A percentile compares a stretch with the other conserved stretches of the same genome.
phyloP scores from a whole-genome alignment of 2,113 vertebrate species.

The Loxodonta africana region DNA sequence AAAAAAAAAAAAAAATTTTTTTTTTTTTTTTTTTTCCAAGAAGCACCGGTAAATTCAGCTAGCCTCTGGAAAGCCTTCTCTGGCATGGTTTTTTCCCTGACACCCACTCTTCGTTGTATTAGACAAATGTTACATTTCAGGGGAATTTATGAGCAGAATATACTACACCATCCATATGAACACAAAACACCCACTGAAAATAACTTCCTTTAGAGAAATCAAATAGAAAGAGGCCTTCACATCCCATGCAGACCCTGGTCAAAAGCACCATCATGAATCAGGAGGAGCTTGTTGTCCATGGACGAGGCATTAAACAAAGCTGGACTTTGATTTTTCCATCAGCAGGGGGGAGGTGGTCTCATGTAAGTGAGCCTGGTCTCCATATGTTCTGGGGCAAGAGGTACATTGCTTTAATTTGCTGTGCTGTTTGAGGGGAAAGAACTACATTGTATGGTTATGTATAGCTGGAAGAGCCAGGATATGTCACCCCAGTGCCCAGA shows the following conservation, averaged over 20 bases:
- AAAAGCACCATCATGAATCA: not conserved
- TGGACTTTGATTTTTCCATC: not conserved
- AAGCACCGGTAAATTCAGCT: not conserved
- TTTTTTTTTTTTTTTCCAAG: too few relatives aligned
- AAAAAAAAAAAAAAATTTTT: too few relatives aligned
- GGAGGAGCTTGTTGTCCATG: not conserved
- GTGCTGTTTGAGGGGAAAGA: not conserved
- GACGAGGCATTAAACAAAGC: not conserved
- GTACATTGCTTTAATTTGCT: not conserved
- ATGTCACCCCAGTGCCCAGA: not conserved
- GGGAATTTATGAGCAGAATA: not conserved
- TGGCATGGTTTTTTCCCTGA: not conserved
- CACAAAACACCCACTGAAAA: not conserved
- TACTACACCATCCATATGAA: not conserved
- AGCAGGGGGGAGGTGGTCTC: not conserved
- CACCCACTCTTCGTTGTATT: not conserved
- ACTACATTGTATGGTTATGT: not conserved
- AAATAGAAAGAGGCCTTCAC: not conserved
- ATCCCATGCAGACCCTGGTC: not conserved
- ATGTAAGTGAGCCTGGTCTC: not conserved
- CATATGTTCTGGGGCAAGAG: not conserved
- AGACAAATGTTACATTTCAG: not conserved
- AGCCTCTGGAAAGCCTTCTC: not conserved
- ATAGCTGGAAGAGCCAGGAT: not conserved
- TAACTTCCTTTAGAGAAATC: slow-evolving; percentile 15